Percentiles rank a stretch among this genome's conserved stretches.
These are phyloP conservation scores for Spilogale gracilis DNA, from an alignment of 2,113 vertebrate genomes.

Conservation along the genomic window DNA sequence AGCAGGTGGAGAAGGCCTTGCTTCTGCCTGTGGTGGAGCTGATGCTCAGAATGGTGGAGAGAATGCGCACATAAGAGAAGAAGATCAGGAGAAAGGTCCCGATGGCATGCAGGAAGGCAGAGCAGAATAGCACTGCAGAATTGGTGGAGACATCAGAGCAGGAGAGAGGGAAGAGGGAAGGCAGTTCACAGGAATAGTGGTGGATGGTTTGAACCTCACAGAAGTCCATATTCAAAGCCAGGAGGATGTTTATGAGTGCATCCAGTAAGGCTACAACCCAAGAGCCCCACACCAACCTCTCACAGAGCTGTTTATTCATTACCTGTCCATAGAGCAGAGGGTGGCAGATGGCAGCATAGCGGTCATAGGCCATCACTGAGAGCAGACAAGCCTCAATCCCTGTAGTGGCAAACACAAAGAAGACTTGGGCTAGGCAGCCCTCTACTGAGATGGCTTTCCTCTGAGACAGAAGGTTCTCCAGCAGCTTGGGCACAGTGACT, in stretches of 20 bases:
- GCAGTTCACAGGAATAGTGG: conserved; percentile 62
- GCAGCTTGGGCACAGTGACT: conserved; percentile 66
- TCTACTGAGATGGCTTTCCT: conserved; percentile 54
- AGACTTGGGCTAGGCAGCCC: conserved; percentile 44
- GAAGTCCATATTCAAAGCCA: conserved; percentile 37
- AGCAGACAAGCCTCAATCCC: conserved; percentile 51
- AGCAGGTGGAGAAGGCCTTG: conserved; percentile 37
- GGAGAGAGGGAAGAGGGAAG: conserved; percentile 44
- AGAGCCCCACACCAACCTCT: not conserved
- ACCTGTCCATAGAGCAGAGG: conserved; percentile 48
- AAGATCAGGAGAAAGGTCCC: conserved; percentile 26
- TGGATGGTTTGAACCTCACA: conserved; percentile 37
- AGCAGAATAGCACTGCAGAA: not conserved
- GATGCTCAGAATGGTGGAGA: conserved; percentile 52
- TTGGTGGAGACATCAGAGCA: conserved; percentile 55
- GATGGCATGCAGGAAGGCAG: not conserved
- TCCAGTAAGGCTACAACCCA: conserved; percentile 46
- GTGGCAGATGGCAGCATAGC: conserved; percentile 55
- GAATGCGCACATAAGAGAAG: conserved; percentile 26
- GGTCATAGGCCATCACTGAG: conserved; percentile 60
- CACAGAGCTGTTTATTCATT: conserved; percentile 37
- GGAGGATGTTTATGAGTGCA: conserved; percentile 10
- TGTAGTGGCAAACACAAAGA: conserved; percentile 54
- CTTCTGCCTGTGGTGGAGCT: conserved; percentile 26
- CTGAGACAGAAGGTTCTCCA: conserved; percentile 60